Evolutionary conservation across 2,888 invertebrate species (phyloP), one percentile per base, ranked within the genome.

Genomic region (Endomychus coccineus): DNA sequence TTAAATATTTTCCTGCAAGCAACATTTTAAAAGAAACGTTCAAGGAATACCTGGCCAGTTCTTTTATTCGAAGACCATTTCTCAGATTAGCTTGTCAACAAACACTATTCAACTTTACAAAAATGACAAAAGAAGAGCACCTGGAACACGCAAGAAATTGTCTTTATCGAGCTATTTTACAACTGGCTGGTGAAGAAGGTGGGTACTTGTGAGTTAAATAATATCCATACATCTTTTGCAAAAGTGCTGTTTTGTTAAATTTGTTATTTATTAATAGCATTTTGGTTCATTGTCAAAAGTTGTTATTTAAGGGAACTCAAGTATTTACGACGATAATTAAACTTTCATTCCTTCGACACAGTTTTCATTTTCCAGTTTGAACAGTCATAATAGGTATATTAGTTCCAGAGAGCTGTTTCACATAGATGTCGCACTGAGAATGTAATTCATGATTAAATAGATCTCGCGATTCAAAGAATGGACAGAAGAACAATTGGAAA

Each of bases 41-140:
- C 44, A 46, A 54, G 3, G 54, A 53, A 27, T 52, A 58, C 36
- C 56, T 68, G 12, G 67, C 64, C 1, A 50, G 52, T 15, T 53
- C 59, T 24, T 74, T 75, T 51, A 62, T 83, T 39, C 69, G 61
- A 27, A 65, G 77, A 14, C 78, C 83, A 0, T 84, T 86, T 61
- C 60, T 86, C 54, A 71, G 86, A 47, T 55, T 86, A 38, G 83
- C 81, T 2, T 78, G 81, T 31, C 85, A 86, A 54, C 76, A 80
- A 48, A 71, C 77, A 0, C 66, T 66, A n/a, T 58, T 65, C 4
- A 65, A 67, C 22, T 78, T 77, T 67, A 58, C 61, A 15, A 56
- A 67, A 22, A 68, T 73, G 59, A 63, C 70, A 28, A 57, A 64
- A 32, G 46, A 57, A 1, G 58, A 69, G 5, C 75, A 76, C 48